A percentile compares a stretch with the other conserved stretches of the same genome.
Conservation (phyloP, 2,888 invertebrate species). For the Petrolisthes cinctipes region DNA sequence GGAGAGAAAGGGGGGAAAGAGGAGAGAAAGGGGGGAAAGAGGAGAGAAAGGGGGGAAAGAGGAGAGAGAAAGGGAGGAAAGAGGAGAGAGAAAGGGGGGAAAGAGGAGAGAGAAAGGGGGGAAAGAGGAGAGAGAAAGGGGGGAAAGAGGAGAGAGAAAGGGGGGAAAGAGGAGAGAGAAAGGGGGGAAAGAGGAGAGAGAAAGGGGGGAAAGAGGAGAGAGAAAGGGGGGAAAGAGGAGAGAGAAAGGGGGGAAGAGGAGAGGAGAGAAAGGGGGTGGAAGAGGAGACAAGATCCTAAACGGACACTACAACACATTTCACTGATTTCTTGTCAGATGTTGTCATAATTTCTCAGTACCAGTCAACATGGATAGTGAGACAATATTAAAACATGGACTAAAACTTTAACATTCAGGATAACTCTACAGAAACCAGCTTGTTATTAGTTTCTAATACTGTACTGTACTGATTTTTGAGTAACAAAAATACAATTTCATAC, state of each 20-base stretch:
- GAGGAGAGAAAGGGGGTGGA: not conserved
- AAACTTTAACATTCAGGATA: too few species aligned
- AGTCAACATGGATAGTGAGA: too few species aligned
- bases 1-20: not conserved
- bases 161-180: not conserved
- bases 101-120: not conserved
- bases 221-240: not conserved
- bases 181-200: not conserved
- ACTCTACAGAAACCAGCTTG: too few species aligned
- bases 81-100: not conserved
- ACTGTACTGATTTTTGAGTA: too few species aligned
- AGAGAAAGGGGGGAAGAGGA: not conserved
- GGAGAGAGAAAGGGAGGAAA: not conserved
- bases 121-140: not conserved
- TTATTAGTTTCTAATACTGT: too few species aligned
- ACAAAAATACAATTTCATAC: too few species aligned
- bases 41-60: not conserved
- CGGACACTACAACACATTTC: too few species aligned
- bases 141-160: not conserved
- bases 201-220: not conserved
- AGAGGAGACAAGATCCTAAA: not conserved
- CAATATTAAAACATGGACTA: too few species aligned
- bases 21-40: not conserved
- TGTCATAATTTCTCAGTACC: too few species aligned
- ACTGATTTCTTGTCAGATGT: too few species aligned